phyloP scores from a whole-genome alignment of 2,888 invertebrate genomes.

The Pasiphila rectangulata region DNA sequence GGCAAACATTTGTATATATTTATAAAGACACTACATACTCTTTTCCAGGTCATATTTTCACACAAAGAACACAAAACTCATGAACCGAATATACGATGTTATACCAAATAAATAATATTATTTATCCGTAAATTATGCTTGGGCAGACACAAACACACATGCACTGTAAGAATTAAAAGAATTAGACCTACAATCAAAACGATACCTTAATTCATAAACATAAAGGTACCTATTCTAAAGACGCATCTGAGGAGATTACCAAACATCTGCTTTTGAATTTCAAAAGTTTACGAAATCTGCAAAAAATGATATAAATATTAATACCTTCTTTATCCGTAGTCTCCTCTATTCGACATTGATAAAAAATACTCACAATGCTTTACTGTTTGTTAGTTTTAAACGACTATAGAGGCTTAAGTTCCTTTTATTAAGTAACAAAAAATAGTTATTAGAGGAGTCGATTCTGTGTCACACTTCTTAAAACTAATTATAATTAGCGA shows the following conservation, averaged over 20 bases:
- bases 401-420: conserved; percentile 3
- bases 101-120: conserved; percentile 2
- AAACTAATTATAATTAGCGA: no score
- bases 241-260: conserved; percentile 25
- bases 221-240: conserved; percentile 1
- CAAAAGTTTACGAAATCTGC: conserved; percentile 16
- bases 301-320: conserved; percentile 27
- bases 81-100: not conserved
- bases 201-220: conserved; percentile 1
- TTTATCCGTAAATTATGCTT: not conserved
- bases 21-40: no score
- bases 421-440: not conserved
- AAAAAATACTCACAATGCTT: conserved; percentile 12
- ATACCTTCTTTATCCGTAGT: conserved; percentile 13
- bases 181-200: not conserved
- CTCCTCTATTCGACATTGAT: conserved; percentile 12
- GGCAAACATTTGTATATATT: no score
- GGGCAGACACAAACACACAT: conserved; percentile 1
- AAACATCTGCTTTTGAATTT: conserved; percentile 28
- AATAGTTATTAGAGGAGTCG: not conserved
- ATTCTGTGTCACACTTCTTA: no score
- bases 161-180: not conserved
- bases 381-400: conserved; percentile 5
- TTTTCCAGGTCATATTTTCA: not conserved
- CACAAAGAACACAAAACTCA: not conserved